A percentile compares a stretch with the other conserved stretches of the same genome.
These are phyloP conservation scores for Apostichopus japonicus DNA, from an alignment of 35 echinoderm and acorn worm species.

Conservation along the genomic window DNA sequence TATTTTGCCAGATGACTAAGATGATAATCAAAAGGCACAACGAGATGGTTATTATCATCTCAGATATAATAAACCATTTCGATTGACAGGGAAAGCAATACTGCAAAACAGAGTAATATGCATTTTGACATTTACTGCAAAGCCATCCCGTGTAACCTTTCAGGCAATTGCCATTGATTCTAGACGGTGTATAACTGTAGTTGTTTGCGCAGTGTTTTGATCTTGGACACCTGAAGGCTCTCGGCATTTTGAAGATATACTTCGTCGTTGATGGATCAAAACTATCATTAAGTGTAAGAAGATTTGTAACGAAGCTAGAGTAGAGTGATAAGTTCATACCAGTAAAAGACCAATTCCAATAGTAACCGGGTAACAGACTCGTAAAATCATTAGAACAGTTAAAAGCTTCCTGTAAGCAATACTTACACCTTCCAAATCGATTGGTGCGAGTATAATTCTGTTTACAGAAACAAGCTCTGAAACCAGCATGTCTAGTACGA, in stretches of 20 bases:
- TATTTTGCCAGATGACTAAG: constrained; percentile 32
- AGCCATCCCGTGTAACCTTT: constrained; percentile 61
- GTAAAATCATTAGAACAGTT: constrained; percentile 57
- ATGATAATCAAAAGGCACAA: background rate
- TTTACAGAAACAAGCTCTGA: constrained; percentile 61
- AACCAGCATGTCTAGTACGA: constrained; percentile 22
- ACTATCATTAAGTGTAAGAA: background rate
- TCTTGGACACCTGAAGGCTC: constrained; percentile 1
- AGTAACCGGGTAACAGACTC: constrained; percentile 45
- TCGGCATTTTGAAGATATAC: constrained; percentile 1
- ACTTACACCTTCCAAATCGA: constrained; percentile 27
- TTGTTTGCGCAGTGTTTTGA: background rate
- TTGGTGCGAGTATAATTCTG: constrained; percentile 50
- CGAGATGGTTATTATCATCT: background rate
- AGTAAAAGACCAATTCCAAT: constrained; percentile 55
- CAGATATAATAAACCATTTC: background rate
- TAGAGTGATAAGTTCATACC: constrained; percentile 6
- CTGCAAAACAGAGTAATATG: constrained; percentile 50
- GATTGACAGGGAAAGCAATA: constrained; percentile 52
- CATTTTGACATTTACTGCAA: constrained; percentile 37
- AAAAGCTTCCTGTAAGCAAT: constrained; percentile 26
- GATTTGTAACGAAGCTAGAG: constrained; percentile 1
- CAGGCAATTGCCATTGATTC: background rate
- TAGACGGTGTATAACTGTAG: background rate
- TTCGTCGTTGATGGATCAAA: background rate